phyloP scores from a whole-genome alignment of 2,113 vertebrate genomes.

The Gobiocypris rarus region DNA sequence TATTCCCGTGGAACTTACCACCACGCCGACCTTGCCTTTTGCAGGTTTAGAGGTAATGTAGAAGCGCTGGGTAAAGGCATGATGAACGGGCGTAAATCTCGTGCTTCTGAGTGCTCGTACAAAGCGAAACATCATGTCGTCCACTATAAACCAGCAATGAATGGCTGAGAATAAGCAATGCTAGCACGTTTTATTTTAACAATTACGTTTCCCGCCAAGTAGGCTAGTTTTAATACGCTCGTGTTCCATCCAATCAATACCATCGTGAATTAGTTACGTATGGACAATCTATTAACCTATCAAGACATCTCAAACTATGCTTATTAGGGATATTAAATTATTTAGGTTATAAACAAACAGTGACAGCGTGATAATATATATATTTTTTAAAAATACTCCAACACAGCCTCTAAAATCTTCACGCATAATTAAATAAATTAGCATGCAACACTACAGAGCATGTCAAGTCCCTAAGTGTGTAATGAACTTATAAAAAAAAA shows the following conservation, averaged over 20 bases:
- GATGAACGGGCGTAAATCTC: neutral
- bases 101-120: neutral
- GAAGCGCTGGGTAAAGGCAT: neutral
- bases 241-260: neutral
- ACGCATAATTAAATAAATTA: neutral
- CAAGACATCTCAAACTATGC: neutral
- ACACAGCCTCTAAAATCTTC: no score
- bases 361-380: neutral
- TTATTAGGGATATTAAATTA: neutral
- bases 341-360: neutral
- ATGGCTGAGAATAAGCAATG: fast-evolving
- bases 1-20: constrained; percentile 42
- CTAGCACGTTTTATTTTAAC: neutral
- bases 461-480: no score
- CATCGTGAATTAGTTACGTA: neutral
- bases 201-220: neutral
- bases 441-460: neutral
- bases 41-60: constrained; percentile 49
- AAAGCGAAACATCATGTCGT: neutral
- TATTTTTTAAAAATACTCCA: neutral
- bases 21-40: constrained; percentile 20
- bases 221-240: neutral
- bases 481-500: constrained; percentile 22
- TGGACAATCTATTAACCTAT: neutral
- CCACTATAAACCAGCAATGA: neutral